A percentile compares a stretch with the other conserved stretches of the same genome.
Evolutionary conservation across 2,888 invertebrate genomes (phyloP).

Genomic region (Dorcus hopei): DNA sequence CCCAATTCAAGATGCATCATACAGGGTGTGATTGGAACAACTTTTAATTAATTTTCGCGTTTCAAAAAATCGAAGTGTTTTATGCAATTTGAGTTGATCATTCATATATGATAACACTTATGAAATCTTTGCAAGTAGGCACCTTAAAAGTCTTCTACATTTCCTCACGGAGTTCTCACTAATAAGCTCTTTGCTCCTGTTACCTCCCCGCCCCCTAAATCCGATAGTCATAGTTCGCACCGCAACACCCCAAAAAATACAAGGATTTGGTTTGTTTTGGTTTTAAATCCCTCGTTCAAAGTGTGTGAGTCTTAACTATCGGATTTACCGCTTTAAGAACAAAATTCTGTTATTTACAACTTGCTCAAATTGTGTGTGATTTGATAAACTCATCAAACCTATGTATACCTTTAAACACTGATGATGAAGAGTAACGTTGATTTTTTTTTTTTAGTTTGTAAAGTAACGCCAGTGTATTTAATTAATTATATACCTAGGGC

Average conservation of each 20-base stretch:
- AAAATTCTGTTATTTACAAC: not conserved
- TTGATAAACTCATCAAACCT: slow-evolving; percentile 23
- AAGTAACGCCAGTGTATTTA: too few species aligned
- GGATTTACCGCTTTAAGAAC: not conserved
- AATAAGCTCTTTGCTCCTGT: slow-evolving; percentile 26
- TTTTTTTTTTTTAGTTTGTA: too few species aligned
- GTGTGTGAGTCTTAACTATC: slow-evolving; percentile 1
- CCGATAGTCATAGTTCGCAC: too few species aligned
- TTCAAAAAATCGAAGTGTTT: not conserved
- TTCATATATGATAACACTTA: slow-evolving; percentile 14
- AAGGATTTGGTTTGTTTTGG: too few species aligned
- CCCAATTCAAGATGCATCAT: not conserved
- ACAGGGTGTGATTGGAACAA: not conserved
- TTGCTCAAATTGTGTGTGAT: slow-evolving; percentile 14
- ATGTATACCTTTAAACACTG: slow-evolving; percentile 14
- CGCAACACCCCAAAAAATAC: too few species aligned
- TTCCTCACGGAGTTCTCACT: slow-evolving; percentile 22
- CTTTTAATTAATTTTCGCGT: not conserved
- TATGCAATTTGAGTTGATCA: slow-evolving; percentile 14
- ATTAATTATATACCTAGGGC: too few species aligned
- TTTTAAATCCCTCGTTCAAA: not conserved
- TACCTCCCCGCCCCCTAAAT: too few species aligned
- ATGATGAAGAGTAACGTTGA: too few species aligned
- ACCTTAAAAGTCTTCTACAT: slow-evolving; percentile 24
- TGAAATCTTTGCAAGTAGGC: slow-evolving; percentile 22